phyloP scores from a whole-genome alignment of 2,797 vertebrate genomes.

The Tadarida brasiliensis region DNA sequence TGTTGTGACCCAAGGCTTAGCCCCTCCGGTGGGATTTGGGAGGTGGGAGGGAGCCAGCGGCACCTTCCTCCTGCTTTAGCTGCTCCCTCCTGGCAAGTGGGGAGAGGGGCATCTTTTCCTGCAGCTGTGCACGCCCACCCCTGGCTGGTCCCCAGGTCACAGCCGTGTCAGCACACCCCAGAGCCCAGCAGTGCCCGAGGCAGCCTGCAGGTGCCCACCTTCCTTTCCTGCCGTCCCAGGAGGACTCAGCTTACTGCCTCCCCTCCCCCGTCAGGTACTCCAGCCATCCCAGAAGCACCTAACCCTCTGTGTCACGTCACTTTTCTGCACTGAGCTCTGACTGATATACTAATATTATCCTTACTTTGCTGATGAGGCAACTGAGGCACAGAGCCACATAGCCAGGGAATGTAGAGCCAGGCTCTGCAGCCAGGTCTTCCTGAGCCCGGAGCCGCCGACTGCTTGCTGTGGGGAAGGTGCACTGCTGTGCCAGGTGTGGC shows the following conservation, averaged over 20 bases:
- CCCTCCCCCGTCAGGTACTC: not conserved
- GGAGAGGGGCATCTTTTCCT: not conserved
- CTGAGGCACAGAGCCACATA: not conserved
- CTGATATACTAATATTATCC: not conserved
- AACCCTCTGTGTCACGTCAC: not conserved
- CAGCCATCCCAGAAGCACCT: not conserved
- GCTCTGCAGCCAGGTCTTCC: not conserved
- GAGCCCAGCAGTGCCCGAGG: not conserved
- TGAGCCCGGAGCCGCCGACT: not conserved
- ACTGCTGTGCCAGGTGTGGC: not conserved
- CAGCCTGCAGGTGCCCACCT: not conserved
- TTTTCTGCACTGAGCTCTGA: not conserved
- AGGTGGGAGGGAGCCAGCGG: not conserved
- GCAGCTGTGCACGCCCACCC: not conserved
- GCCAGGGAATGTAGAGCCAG: not conserved
- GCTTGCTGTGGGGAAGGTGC: not conserved
- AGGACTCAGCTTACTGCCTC: not conserved
- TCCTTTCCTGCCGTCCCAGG: not conserved
- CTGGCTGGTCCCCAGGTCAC: not conserved
- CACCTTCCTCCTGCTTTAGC: not conserved
- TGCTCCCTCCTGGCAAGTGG: too few species aligned
- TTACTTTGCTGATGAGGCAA: not conserved
- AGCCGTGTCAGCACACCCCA: not conserved
- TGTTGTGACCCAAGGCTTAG: accelerated
- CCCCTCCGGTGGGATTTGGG: not conserved